These are phyloP conservation scores for Dilophus febrilis DNA, from an alignment of 2,888 invertebrate genomes.

Conservation along the genomic window DNA sequence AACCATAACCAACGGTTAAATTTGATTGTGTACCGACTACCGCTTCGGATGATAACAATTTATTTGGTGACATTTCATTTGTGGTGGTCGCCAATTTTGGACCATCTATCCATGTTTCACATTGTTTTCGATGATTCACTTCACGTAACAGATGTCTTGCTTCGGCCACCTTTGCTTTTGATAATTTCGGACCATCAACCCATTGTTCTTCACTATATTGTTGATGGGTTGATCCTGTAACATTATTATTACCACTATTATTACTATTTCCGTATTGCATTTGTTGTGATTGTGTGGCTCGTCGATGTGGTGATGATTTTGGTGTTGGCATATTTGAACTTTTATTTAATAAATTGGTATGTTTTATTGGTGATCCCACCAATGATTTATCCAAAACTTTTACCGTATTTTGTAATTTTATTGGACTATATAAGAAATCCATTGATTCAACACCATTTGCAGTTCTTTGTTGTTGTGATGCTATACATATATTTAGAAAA, in stretches of 20 bases:
- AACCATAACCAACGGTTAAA: constrained; percentile 44
- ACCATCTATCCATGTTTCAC: constrained; percentile 92
- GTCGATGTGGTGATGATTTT: constrained; percentile 35
- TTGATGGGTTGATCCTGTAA: constrained; percentile 23
- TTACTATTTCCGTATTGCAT: too few relatives aligned
- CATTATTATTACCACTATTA: too few relatives aligned
- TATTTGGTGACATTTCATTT: constrained; percentile 23
- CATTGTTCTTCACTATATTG: constrained; percentile 72
- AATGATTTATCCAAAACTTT: constrained; percentile 8
- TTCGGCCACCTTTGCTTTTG: constrained; percentile 64
- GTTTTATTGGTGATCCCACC: constrained; percentile 17
- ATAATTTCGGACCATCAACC: constrained; percentile 90
- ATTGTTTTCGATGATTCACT: constrained; percentile 55
- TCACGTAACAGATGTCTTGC: constrained; percentile 65
- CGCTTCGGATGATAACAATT: constrained; percentile 30
- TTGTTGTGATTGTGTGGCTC: constrained; percentile 12
- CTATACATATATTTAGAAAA: too few relatives aligned
- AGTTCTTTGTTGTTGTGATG: neutral
- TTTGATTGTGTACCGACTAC: constrained; percentile 12
- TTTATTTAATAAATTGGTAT: constrained; percentile 14
- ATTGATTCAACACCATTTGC: neutral
- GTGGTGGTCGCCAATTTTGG: constrained; percentile 45
- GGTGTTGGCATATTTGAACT: constrained; percentile 34
- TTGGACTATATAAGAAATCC: constrained; percentile 9
- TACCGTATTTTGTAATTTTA: constrained; percentile 7